Percentiles rank a stretch among this genome's conserved stretches.
Evolutionary conservation across 2,113 vertebrate species (phyloP).

Genomic region (Seriola rivoliana): DNA sequence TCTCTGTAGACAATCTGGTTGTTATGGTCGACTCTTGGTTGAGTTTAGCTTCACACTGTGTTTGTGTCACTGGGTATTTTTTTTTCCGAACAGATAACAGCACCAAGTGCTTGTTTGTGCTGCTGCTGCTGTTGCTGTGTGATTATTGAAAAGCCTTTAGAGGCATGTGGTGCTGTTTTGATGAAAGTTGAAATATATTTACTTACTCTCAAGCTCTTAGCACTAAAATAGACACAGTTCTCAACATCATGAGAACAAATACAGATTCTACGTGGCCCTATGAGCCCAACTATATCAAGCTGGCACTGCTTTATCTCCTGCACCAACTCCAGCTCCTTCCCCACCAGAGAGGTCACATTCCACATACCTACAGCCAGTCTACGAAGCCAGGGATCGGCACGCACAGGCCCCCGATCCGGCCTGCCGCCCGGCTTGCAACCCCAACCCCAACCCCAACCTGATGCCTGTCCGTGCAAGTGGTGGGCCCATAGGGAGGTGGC

Average conservation of each 20-base stretch:
- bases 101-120: conserved; percentile 1
- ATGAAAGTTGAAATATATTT: background rate
- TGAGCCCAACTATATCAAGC: no score
- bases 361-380: no score
- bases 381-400: no score
- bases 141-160: conserved; percentile 9
- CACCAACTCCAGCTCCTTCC: no score
- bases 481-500: no score
- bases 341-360: no score
- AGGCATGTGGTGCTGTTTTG: background rate
- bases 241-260: background rate
- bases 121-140: conserved; percentile 21
- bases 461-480: no score
- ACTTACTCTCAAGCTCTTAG: background rate
- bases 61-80: background rate
- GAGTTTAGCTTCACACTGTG: background rate
- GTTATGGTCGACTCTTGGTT: background rate
- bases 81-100: conserved; percentile 4
- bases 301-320: no score
- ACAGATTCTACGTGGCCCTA: background rate
- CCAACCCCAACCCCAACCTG: no score
- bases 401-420: no score
- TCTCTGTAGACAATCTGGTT: background rate
- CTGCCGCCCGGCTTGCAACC: no score
- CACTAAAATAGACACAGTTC: background rate